Conservation (phyloP, 2,888 invertebrate species). For the Atherix ibis region DNA sequence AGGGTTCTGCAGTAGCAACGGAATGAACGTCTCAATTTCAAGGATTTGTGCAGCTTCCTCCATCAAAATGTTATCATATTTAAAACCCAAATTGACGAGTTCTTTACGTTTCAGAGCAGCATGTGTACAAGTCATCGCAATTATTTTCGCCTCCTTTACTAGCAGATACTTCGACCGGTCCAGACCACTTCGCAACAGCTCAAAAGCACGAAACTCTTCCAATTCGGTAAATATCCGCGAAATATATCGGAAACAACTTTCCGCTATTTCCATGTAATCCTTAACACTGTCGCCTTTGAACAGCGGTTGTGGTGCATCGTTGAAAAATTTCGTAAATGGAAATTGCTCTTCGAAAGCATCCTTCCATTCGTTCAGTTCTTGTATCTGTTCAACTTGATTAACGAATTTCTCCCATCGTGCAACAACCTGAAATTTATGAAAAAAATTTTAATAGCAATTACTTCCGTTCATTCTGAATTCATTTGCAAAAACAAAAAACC, state of each 20-base stretch:
- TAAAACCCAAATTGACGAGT: constrained; percentile 85
- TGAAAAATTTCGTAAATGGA: constrained; percentile 88
- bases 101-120: constrained; percentile 94
- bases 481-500: no score
- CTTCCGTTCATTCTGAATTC: no score
- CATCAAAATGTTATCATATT: constrained; percentile 98
- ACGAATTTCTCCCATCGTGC: constrained; percentile 87
- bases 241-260: constrained; percentile 88
- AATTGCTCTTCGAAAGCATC: constrained; percentile 57
- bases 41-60: constrained; percentile 98
- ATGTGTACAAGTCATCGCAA: constrained; percentile 99
- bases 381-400: constrained; percentile 17
- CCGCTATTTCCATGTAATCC: constrained; percentile 76
- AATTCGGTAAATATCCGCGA: constrained; percentile 90
- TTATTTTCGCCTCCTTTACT: constrained; percentile 97
- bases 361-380: constrained; percentile 19
- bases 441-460: no score
- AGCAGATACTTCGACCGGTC: constrained; percentile 93
- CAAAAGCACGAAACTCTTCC: constrained; percentile 97
- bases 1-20: constrained; percentile 93
- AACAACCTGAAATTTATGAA: constrained; percentile 34
- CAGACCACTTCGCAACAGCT: constrained; percentile 82
- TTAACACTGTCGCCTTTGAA: constrained; percentile 64
- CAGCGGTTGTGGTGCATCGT: constrained; percentile 81
- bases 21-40: constrained; percentile 99